Evolutionary conservation across 2,113 vertebrate genomes (phyloP).

Genomic region (Calypte anna): DNA sequence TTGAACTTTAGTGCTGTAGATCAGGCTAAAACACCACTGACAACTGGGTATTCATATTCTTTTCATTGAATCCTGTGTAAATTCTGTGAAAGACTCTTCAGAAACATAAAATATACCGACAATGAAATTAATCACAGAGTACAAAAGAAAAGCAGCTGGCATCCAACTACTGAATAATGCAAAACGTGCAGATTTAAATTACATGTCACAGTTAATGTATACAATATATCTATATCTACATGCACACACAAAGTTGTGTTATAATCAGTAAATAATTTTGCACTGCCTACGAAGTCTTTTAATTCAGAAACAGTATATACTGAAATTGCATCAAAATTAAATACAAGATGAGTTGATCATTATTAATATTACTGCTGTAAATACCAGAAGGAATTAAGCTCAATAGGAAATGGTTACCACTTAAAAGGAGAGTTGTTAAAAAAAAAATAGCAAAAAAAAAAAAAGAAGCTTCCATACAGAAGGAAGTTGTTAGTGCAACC

Average conservation of each 20-base stretch:
- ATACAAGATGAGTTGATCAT: conserved; percentile 44
- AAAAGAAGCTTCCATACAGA: not conserved
- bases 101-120: conserved; percentile 76
- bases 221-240: conserved; percentile 60
- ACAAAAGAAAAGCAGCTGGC: conserved; percentile 77
- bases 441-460: not conserved
- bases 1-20: conserved; percentile 62
- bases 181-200: conserved; percentile 74
- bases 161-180: conserved; percentile 72
- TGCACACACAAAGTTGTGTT: conserved; percentile 8
- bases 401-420: not conserved
- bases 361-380: conserved; percentile 45
- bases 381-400: conserved; percentile 25
- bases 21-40: conserved; percentile 54
- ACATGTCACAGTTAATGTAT: conserved; percentile 64
- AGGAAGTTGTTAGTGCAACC: not conserved
- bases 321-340: conserved; percentile 59
- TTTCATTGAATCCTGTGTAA: conserved; percentile 56
- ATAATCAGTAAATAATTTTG: conserved; percentile 73
- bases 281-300: conserved; percentile 70
- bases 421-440: not conserved
- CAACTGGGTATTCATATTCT: conserved; percentile 59
- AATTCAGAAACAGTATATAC: conserved; percentile 53
- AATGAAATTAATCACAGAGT: conserved; percentile 78
- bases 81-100: conserved; percentile 67